Evolutionary conservation across 2,113 vertebrate genomes (phyloP), one percentile per base, ranked within the genome.

Genomic region (Chrysochloris asiatica): DNA sequence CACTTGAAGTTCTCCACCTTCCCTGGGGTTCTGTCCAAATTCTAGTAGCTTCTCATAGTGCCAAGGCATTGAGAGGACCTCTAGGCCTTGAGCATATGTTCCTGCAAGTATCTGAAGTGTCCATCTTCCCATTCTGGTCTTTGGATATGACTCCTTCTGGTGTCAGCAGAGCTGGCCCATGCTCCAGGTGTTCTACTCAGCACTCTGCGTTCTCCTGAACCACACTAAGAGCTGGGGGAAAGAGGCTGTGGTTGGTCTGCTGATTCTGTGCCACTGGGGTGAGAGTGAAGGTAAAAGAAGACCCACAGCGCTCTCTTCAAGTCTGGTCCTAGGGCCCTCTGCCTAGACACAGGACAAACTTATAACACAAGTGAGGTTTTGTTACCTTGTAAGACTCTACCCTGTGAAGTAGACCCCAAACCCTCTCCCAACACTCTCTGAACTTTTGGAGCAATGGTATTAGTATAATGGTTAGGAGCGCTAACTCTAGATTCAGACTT

Each of bases 321-420:
- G 36, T n/a, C 45, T 52, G 45, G 5, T 4, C 71, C 67, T 75
- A 3, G 30, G 6, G 10, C 28, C 10, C 1, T n/a, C 22, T 22
- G 56, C 21, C 54, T 75, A 30, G 56, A 50, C 6, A 11, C 8
- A 6, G 30, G 12, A 50, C 52, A 61, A 24, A 61, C 22, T 50
- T 30, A 19, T 14, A 47, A 19, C 4, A 2, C 6, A 8, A 3
- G 8, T 14, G 6, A 6, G 13, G 12, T 2, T 3, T n/a, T 38
- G 26, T 24, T 63, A 28, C 43, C 45, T 61, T 24, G n/a, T 8
- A 43, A n/a, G 47, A 90, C 14, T 4, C 30, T 3, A 16, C 30
- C 14, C n/a, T 24, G 4, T 7, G 30, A n/a, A 54, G 36, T 8
- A 30, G 36, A 13, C 48, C 59, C n/a, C 38, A 67, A 30, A 7